Conservation (phyloP, 2,888 invertebrate genomes). For the Erynnis tages region DNA sequence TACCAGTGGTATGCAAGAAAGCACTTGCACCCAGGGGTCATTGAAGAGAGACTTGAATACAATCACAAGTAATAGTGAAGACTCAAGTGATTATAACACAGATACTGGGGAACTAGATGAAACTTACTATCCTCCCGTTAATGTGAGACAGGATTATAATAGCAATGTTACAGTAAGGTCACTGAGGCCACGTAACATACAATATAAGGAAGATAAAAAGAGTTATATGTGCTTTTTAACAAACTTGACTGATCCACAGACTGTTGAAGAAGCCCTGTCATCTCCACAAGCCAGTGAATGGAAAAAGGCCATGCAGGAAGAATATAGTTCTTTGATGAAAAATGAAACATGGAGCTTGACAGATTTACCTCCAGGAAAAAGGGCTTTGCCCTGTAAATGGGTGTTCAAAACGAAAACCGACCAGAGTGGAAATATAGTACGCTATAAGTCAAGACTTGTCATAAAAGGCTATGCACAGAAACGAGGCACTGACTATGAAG, state of each 20-base stretch:
- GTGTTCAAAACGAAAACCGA: not conserved
- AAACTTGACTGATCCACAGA: not conserved
- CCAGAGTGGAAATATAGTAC: conserved; percentile 1
- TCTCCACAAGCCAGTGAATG: conserved; percentile 8
- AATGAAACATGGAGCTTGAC: conserved; percentile 1
- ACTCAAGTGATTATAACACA: not conserved
- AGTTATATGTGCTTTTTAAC: too few species aligned
- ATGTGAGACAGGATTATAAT: too few species aligned
- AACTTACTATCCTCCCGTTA: not conserved
- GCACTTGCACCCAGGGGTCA: too few species aligned
- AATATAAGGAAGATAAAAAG: too few species aligned
- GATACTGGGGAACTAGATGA: not conserved
- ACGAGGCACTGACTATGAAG: conserved; percentile 30
- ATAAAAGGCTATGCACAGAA: conserved; percentile 35
- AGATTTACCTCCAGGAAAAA: not conserved
- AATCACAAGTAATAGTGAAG: too few species aligned
- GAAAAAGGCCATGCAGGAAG: conserved; percentile 29
- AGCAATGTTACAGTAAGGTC: too few species aligned
- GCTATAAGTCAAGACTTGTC: conserved; percentile 34
- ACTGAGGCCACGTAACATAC: too few species aligned
- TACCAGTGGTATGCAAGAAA: too few species aligned
- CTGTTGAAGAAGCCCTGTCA: not conserved
- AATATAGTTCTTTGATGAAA: conserved; percentile 16
- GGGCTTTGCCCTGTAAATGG: conserved; percentile 2
- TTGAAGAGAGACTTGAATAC: too few species aligned